phyloP scores from a whole-genome alignment of 2,113 vertebrate genomes.

The Caracal caracal region DNA sequence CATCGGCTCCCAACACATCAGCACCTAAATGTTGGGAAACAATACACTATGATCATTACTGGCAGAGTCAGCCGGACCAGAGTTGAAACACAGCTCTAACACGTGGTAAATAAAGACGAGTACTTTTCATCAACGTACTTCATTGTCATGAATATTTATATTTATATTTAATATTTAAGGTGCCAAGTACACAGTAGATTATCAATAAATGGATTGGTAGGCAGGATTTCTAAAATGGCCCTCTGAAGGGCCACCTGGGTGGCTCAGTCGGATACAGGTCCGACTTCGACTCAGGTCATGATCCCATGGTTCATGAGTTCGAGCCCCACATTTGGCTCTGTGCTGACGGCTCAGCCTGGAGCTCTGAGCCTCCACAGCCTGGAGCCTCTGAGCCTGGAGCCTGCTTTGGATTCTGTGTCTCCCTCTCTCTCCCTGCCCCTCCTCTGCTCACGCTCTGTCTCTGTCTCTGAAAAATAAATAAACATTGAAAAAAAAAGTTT shows the following conservation, averaged over 20 bases:
- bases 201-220: not conserved
- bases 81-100: not conserved
- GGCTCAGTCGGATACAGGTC: no score
- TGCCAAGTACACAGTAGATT: not conserved
- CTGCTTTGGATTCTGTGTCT: no score
- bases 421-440: no score
- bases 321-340: no score
- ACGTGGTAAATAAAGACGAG: not conserved
- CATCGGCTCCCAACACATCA: not conserved
- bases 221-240: not conserved
- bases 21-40: not conserved
- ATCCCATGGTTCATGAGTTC: no score
- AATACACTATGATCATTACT: not conserved
- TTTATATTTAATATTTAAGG: not conserved
- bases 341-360: no score
- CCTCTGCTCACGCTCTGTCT: no score
- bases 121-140: not conserved
- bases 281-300: no score
- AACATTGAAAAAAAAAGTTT: no score
- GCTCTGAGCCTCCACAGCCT: no score
- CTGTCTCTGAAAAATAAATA: no score
- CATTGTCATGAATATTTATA: not conserved
- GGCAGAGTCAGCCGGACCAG: not conserved
- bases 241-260: not conserved
- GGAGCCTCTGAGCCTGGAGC: no score